Base-by-base conservation (phyloP, 2,888 invertebrate genomes). In the Liodrosophila aerea region DNA sequence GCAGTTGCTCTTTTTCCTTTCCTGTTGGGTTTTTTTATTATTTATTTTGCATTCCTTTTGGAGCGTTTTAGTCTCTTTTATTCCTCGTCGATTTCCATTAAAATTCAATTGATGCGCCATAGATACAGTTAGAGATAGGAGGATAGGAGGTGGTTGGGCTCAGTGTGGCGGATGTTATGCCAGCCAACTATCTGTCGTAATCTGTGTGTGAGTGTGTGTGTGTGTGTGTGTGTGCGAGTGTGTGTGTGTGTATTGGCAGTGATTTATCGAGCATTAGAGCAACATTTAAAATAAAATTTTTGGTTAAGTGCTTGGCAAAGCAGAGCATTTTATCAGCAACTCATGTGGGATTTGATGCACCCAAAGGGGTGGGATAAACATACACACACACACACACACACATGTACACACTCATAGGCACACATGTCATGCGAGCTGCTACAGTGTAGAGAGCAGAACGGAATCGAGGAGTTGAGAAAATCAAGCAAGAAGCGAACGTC, bases 221-320 rank as follows among this genome's bases (percentile, higher is more conserved):
- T 56, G 18, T 47, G 11, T 58, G 45, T 61, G 18, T 63, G 12
- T 43, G 22, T 41, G 46, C 45, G 16, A 36, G 31, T 43, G 18
- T 39, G 16, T 64, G 22, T 52, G 16, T 36, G 22, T 44, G 56
- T 40, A 63, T 68, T 73, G 45, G 57, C 50, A 63, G 59, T 84
- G 75, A 82, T 85, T 82, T 82, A 82, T 76, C 77, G 82, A 86
- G 57, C 82, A 81, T 81, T 84, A 72, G 86, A 74, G 84, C 43
- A 73, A 64, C 59, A 83, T 85, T 75, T 65, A 80, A 83, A 85
- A 85, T 78, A 85, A 65, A 87, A 87, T 84, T 74, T 74, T 71
- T 64, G 75, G 74, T 76, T 88, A 88, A 88, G 87, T 87, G 87
- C 84, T 82, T 87, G 85, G 86, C 84, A 87, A 70, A 70, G 81